phyloP scores from a whole-genome alignment of 2,797 vertebrate species.

The Novumbra hubbsi region DNA sequence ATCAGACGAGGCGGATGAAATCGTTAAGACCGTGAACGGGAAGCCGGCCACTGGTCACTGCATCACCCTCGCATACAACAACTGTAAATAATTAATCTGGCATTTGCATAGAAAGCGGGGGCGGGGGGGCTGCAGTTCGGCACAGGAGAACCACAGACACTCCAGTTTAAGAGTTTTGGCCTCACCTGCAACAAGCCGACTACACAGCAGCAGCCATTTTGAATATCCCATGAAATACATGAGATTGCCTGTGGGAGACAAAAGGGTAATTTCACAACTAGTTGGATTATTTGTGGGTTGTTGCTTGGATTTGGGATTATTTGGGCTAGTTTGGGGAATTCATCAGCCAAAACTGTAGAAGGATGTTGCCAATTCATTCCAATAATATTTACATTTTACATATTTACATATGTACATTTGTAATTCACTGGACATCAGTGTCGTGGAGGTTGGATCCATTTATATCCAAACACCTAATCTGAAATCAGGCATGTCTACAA shows the following conservation, averaged over 20 bases:
- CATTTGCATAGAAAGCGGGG: background rate
- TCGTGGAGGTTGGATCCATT: background rate
- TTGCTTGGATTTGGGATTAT: background rate
- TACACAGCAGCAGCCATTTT: constrained; percentile 81
- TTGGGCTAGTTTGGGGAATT: background rate
- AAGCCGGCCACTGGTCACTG: background rate
- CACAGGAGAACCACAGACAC: background rate
- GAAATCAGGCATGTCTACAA: background rate
- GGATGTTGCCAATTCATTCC: background rate
- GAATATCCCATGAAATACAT: constrained; percentile 85
- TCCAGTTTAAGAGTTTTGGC: background rate
- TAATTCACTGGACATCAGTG: background rate
- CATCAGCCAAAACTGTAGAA: background rate
- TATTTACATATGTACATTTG: too few species aligned
- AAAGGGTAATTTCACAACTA: background rate
- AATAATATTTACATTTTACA: too few species aligned
- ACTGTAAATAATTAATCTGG: background rate
- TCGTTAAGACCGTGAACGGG: background rate
- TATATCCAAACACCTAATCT: background rate
- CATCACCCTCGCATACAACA: background rate
- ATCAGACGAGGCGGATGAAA: background rate
- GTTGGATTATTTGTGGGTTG: background rate
- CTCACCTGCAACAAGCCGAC: constrained; percentile 84
- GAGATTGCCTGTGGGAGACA: constrained; percentile 74
- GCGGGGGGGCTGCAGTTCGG: background rate